Percentiles rank a stretch among this genome's conserved stretches.
Evolutionary conservation across 1,140 invertebrate species (phyloP).

Genomic region (Apis florea): DNA sequence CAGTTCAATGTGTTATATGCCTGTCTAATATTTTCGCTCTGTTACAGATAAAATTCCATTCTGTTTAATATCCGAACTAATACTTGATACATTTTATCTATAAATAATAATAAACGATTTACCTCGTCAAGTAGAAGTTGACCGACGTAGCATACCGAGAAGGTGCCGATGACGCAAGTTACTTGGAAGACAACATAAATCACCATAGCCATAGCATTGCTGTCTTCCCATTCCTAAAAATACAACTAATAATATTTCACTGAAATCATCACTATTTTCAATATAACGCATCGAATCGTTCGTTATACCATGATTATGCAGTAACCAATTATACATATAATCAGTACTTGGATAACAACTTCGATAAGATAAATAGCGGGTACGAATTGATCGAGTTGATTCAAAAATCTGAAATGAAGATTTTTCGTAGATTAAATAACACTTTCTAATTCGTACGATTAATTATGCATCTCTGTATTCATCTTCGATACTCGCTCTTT

Average conservation of each 20-base stretch:
- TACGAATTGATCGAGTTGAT: conserved; percentile 19
- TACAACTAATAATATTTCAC: not conserved
- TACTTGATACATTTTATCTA: not conserved
- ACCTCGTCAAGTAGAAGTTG: conserved; percentile 60
- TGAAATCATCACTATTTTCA: too few species aligned
- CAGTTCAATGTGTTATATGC: conserved; percentile 59
- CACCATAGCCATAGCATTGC: conserved; percentile 23
- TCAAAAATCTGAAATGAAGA: conserved; percentile 38
- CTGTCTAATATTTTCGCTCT: conserved; percentile 38
- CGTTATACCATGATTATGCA: conserved; percentile 49
- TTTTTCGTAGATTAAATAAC: not conserved
- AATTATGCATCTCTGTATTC: too few species aligned
- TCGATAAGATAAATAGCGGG: conserved; percentile 60
- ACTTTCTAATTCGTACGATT: too few species aligned
- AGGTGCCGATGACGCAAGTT: conserved; percentile 56
- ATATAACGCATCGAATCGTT: too few species aligned
- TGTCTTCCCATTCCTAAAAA: conserved; percentile 63
- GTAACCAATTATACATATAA: conserved; percentile 62
- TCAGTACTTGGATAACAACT: conserved; percentile 35
- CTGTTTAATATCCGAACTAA: accelerated
- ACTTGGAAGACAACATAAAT: conserved; percentile 34
- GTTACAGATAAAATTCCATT: not conserved
- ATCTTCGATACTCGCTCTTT: not conserved
- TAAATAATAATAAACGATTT: not conserved
- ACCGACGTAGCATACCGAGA: conserved; percentile 59